Evolutionary conservation across 2,797 vertebrate genomes (phyloP), one percentile per base, ranked within the genome.

Genomic region (Avahi laniger): DNA sequence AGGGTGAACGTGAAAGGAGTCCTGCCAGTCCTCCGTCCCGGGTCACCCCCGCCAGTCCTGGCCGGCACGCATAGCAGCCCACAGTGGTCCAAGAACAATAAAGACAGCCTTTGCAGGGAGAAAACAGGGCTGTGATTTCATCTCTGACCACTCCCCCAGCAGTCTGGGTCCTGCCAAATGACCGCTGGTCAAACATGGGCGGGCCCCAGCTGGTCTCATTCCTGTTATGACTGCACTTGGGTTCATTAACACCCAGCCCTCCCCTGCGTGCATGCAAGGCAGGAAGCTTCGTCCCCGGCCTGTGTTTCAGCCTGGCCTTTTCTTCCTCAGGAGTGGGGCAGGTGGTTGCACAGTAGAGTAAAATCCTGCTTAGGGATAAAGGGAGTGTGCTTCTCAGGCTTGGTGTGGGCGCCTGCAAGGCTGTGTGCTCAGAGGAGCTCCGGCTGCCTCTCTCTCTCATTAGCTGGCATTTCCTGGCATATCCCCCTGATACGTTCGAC

Each of bases 141-240:
- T 93, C 93, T 97, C 81, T 50, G 79, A 81, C 91, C 95, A 92
- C 97, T 89, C 90, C 97, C 81, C 67, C 72, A 38, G 87, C 63
- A 81, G 76, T 73, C 81, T 61, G 83, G 57, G 81, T 65, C 89
- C 90, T 92, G 96, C 96, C 97, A 97, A 97, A 33, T 43, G 96
- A 95, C 95, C 7, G 0, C 10, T 48, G 97, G 97, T 97, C 98
- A 97, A 30, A 75, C 63, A 24, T 17, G 93, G 94, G 94, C 4
- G 4, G 93, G 84, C 90, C 96, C 92, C 95, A 96, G 95, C 95
- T 96, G 96, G 96, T 95, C 90, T 12, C 0, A 8, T 80, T 93
- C 96, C 97, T 94, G 84, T 89, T 91, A 91, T 86, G 97, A 94
- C 96, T 94, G 82, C 26, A 5, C 94, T 96, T 13, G 89, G 87